These are phyloP conservation scores for Agrypnia vestita DNA, from an alignment of 1,140 invertebrate species.

Conservation along the genomic window DNA sequence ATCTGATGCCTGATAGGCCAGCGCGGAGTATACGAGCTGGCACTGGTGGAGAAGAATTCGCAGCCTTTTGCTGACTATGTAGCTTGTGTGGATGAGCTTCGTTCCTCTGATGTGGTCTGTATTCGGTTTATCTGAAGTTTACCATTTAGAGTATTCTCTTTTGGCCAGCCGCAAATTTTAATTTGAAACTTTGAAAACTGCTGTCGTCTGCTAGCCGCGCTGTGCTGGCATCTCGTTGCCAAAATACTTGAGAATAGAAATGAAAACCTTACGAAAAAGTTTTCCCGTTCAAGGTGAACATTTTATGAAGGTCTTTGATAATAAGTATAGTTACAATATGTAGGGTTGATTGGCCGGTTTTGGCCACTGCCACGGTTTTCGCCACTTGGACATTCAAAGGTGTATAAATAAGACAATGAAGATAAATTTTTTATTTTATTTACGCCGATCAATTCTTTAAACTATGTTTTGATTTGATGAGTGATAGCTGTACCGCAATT, in stretches of 20 bases:
- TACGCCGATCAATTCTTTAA: no score
- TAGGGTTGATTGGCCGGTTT: no score
- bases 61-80: neutral
- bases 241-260: neutral
- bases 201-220: neutral
- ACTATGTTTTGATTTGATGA: no score
- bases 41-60: neutral
- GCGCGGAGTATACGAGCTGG: no score
- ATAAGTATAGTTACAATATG: neutral
- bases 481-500: no score
- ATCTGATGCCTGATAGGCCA: no score
- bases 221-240: neutral
- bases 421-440: no score
- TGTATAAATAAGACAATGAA: no score
- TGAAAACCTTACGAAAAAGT: neutral
- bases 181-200: slow-evolving; percentile 53
- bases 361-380: no score
- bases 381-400: no score
- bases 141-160: slow-evolving; percentile 44
- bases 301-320: neutral
- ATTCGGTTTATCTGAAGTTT: slow-evolving; percentile 59
- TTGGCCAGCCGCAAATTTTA: slow-evolving; percentile 57
- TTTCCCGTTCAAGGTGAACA: neutral
- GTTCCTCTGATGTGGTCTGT: slow-evolving; percentile 34
- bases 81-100: slow-evolving; percentile 14